Base-by-base conservation (phyloP, 2,797 vertebrate species). In the Coregonus sp. region DNA sequence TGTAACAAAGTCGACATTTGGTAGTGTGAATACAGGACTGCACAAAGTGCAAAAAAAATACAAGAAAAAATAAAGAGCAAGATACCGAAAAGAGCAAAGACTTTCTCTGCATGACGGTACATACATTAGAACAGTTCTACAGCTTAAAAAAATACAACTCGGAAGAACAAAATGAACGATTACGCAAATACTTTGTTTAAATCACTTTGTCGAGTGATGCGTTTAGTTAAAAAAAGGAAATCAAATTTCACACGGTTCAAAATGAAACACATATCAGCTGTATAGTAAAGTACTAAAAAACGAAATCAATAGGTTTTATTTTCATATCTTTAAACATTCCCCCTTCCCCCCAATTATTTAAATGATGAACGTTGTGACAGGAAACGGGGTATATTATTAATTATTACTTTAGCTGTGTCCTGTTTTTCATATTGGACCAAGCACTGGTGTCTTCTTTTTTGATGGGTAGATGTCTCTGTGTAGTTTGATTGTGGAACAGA, bases 201-300 rank as follows among this genome's bases (percentile, higher is more conserved):
- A 92, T 94, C 92, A 94, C 94, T 95, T 94, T 88, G 92, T 94
- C 86, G 93, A 95, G 95, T 90, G 94, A 95, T 95, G 95, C 91
- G 91, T 90, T 63, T 93, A 94, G 94, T 94, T 93, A 96, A 96
- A 91, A 95, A 95, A 95, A 29, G 51, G 94, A 93, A 93, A 83
- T 88, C 20, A 63, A 96, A 95, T 95, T 96, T 94, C 96, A 96
- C 96, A 97, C 95, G 94, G 91, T 96, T 96, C 95, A 96, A 97
- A 97, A 95, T 97, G 95, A 97, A 97, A 94, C 95, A 97, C 96
- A 96, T 94, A 92, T 97, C 96, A 96, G 95, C 96, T 95, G 95
- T 96, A 96, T 97, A 95, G 96, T 98, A 97, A 97, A 98, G 96
- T 96, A 96, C 96, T 97, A 98, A 96, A 98, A 98, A 98, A 97